Evolutionary conservation across 2,113 vertebrate genomes (phyloP).

Genomic region (Rissa tridactyla): DNA sequence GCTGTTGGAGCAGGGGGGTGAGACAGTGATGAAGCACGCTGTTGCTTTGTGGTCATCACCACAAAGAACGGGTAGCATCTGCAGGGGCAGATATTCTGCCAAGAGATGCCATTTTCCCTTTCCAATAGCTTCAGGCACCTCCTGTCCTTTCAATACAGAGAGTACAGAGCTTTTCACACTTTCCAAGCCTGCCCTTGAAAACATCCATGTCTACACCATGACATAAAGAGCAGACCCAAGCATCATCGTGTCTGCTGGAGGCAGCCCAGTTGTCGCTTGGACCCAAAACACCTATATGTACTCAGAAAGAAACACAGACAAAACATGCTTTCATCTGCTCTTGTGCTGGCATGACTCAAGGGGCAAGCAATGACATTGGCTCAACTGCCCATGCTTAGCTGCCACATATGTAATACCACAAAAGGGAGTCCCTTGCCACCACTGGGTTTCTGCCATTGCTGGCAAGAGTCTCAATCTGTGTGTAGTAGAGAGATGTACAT

Average conservation of each 20-base stretch:
- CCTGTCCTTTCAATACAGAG: neutral
- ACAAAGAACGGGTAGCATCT: neutral
- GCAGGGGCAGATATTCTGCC: neutral
- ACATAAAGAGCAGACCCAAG: neutral
- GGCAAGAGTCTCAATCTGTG: neutral
- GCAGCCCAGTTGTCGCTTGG: neutral
- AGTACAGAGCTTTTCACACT: neutral
- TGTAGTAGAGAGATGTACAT: neutral
- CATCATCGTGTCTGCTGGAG: neutral
- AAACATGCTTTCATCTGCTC: neutral
- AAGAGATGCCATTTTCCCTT: neutral
- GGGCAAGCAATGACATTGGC: neutral
- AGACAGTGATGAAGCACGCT: rapidly evolving
- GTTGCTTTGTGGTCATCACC: neutral
- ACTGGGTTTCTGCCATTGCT: neutral
- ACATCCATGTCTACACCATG: neutral
- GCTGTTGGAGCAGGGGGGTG: neutral
- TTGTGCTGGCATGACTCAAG: neutral
- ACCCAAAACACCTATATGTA: neutral
- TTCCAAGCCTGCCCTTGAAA: neutral
- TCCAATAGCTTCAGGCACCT: neutral
- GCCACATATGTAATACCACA: neutral
- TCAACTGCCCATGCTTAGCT: neutral
- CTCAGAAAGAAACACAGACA: neutral
- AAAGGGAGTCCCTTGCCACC: neutral